Base-by-base conservation (phyloP, 1,140 invertebrate species). In the Steinernema feltiae region DNA sequence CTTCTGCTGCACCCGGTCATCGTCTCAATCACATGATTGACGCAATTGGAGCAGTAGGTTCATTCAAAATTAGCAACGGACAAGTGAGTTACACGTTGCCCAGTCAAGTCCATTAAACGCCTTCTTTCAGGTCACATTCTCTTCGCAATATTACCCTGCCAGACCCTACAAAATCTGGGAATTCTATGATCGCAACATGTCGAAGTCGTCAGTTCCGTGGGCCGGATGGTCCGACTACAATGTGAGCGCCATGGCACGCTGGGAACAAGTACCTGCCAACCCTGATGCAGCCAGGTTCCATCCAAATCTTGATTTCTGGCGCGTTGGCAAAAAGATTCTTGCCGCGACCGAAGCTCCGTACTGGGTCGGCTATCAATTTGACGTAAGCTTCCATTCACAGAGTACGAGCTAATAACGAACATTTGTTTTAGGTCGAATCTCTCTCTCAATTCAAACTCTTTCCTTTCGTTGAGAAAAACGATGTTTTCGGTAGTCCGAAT, bases 141-240 rank as follows among this genome's bases (percentile, higher is more conserved):
- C 84, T 31, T 82, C 85, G 24, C 79, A 85, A 74, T 85, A 85
- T 74, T 85, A 85, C 72, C 84, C 84, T n/a, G 73, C 84, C 27
- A 69, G 83, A 46, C 84, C 84, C 32, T 85, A 83, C 75, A 86
- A 86, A 74, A 85, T 85, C 41, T 85, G 84, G 84, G 84, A 85
- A 70, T 85, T 85, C 73, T 85, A 85, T 53, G 84, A 85, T 74
- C 78, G 84, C 30, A 85, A 85, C 76, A 85, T 85, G 84, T 74
- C 75, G 21, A 85, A 84, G 46, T 72, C 78, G 0, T 78, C 80
- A 15, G 84, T 85, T 27, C 84, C 84, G 32, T 85, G 84, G 84
- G 84, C 84, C 46, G 84, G 84, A 27, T 85, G 84, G 84, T 86
- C 84, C 7, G 84, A 86, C 74, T 85, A 85, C 74, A 85, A 85